Evolutionary conservation across 2,888 invertebrate species (phyloP), one percentile per base, ranked within the genome.

Genomic region (Polietes domitor): DNA sequence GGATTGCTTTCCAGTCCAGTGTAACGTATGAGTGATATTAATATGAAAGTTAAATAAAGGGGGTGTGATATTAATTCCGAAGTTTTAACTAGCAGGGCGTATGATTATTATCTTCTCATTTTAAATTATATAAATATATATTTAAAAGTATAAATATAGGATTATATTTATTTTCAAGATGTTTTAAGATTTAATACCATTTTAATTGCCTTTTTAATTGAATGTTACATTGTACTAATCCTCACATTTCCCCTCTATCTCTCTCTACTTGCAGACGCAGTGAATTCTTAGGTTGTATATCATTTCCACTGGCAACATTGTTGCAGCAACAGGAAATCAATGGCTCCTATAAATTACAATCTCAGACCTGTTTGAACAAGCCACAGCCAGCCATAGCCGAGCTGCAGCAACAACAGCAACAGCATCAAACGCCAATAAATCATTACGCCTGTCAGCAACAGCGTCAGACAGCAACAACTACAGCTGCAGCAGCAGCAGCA

Each of bases 281-380:
- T 94, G 97, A 98, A 93, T 96, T 98, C 93, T 94, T 98, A 93
- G 98, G 98, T 94, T 98, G 97, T 93, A 96, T 97, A 95, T 97
- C 97, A 92, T 97, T 98, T 93, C 96, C 97, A 88, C 94, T 98
- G 89, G 95, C 95, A 93, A 95, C 96, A 94, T 95, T 96, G 88
- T 94, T 95, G 93, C 95, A 94, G 91, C 95, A 94, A 91, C 94
- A 94, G 94, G 95, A 87, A 77, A 87, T 90, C 78, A 90, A 95
- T 93, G 96, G 96, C 88, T 95, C 95, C 88, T 96, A 95, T 93
- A 95, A 95, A 92, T 93, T 97, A 88, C 95, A 96, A 89, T 94
- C 95, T 68, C 95, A 95, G 92, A 94, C 94, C 89, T 94, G 89
- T 94, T 94, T 88, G 92, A 93, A 87, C 92, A 93, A 89, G 93